Percentiles rank a stretch among this genome's conserved stretches.
Evolutionary conservation across 2,888 invertebrate species (phyloP).

Genomic region (Imbricaverruca yamaguchii): DNA sequence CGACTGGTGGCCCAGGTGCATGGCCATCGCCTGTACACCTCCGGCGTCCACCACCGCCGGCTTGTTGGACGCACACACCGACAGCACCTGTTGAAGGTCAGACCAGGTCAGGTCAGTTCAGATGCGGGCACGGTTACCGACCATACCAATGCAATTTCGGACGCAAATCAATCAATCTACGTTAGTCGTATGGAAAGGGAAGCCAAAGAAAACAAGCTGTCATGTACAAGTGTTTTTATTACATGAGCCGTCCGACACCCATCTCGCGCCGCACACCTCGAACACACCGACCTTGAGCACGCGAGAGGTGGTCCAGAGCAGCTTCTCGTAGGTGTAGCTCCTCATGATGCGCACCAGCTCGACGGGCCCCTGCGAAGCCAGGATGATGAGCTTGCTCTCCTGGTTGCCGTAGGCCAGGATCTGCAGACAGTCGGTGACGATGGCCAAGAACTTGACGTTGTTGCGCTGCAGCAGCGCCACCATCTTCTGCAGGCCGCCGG

Average conservation of each 20-base stretch:
- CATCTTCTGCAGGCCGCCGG: conserved; percentile 98
- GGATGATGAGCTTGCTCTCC: conserved; percentile 93
- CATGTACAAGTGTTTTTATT: too few species aligned
- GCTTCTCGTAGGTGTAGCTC: conserved; percentile 94
- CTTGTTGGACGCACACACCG: conserved; percentile 97
- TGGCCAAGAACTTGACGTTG: conserved; percentile 95
- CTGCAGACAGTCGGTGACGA: conserved; percentile 98
- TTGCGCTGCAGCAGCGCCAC: conserved; percentile 92
- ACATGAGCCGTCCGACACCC: too few species aligned
- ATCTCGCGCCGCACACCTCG: too few species aligned
- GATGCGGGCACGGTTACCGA: background rate
- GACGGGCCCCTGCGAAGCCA: conserved; percentile 91
- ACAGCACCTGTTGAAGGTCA: conserved; percentile 48
- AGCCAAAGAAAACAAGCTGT: too few species aligned
- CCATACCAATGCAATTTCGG: too few species aligned
- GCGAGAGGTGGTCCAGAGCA: conserved; percentile 95
- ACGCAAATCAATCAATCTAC: too few species aligned
- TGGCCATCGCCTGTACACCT: conserved; percentile 93
- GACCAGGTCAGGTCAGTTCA: background rate
- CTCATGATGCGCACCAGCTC: conserved; percentile 97
- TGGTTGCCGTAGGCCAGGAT: conserved; percentile 82
- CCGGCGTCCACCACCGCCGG: conserved; percentile 97
- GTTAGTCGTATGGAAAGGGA: too few species aligned
- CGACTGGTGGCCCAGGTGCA: conserved; percentile 89
- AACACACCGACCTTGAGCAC: conserved; percentile 68